phyloP scores from a whole-genome alignment of 1,140 invertebrate genomes.

The Leucophenga varia region DNA sequence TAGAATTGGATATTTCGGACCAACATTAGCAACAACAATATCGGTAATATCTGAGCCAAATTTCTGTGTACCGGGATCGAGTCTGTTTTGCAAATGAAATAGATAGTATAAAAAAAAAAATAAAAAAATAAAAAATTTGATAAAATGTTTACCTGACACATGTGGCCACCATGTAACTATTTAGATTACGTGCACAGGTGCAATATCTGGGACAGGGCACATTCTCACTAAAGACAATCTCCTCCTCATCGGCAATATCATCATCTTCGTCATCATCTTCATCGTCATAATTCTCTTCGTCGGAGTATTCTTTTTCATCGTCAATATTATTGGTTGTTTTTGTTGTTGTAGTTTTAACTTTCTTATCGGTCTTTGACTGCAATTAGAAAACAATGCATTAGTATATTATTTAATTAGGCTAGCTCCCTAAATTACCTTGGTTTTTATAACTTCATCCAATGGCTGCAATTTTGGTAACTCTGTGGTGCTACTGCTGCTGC shows the following conservation, averaged over 20 bases:
- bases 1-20: slow-evolving; percentile 59
- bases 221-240: slow-evolving; percentile 41
- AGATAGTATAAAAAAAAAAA: not conserved
- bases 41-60: slow-evolving; percentile 64
- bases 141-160: slow-evolving; percentile 50
- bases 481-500: too few species aligned
- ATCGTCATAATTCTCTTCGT: slow-evolving; percentile 16
- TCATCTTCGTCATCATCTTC: slow-evolving; percentile 30
- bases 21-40: slow-evolving; percentile 62
- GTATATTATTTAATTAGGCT: not conserved
- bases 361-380: slow-evolving; percentile 25
- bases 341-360: slow-evolving; percentile 19
- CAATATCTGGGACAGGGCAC: slow-evolving; percentile 53
- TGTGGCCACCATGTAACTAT: slow-evolving; percentile 51
- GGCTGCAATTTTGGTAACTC: slow-evolving; percentile 29
- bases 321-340: slow-evolving; percentile 31
- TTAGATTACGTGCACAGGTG: slow-evolving; percentile 42
- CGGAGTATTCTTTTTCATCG: slow-evolving; percentile 31
- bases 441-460: slow-evolving; percentile 31
- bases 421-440: slow-evolving; percentile 26
- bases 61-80: slow-evolving; percentile 62
- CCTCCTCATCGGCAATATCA: slow-evolving; percentile 33
- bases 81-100: slow-evolving; percentile 25
- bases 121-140: not conserved
- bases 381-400: not conserved